phyloP scores from a whole-genome alignment of 2,888 invertebrate genomes.

The Tridacna gigas region DNA sequence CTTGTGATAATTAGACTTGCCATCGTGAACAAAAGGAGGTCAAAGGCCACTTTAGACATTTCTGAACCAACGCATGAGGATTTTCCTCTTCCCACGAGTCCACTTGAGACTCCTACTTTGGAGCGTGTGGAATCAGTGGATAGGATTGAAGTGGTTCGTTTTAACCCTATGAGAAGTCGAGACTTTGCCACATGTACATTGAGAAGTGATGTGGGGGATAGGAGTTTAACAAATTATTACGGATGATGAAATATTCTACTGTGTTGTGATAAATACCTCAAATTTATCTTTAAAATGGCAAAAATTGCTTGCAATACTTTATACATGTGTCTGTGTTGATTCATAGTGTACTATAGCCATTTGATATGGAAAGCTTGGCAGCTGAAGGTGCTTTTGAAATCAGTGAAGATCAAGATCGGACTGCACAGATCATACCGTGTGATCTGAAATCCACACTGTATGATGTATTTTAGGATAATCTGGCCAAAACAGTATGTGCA shows the following conservation, averaged over 20 bases:
- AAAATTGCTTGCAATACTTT: neutral
- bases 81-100: slow-evolving; percentile 66
- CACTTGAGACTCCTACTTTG: slow-evolving; percentile 75
- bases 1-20: slow-evolving; percentile 77
- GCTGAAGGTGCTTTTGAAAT: too few species aligned
- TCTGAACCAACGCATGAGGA: slow-evolving; percentile 78
- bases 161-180: slow-evolving; percentile 74
- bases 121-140: slow-evolving; percentile 79
- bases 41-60: slow-evolving; percentile 76
- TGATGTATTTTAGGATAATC: too few species aligned
- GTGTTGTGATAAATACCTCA: slow-evolving; percentile 24
- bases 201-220: slow-evolving; percentile 72
- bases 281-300: slow-evolving; percentile 7
- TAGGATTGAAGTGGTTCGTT: slow-evolving; percentile 80
- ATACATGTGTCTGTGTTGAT: too few species aligned
- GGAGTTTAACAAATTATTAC: slow-evolving; percentile 75
- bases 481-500: too few species aligned
- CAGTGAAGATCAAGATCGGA: too few species aligned
- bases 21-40: slow-evolving; percentile 72
- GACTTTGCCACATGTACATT: slow-evolving; percentile 71
- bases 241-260: slow-evolving; percentile 43
- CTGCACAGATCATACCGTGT: too few species aligned
- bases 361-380: too few species aligned
- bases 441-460: too few species aligned
- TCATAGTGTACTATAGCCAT: too few species aligned